Evolutionary conservation across 2,888 invertebrate genomes (phyloP), one percentile per base, ranked within the genome.

Genomic region (Actias luna): DNA sequence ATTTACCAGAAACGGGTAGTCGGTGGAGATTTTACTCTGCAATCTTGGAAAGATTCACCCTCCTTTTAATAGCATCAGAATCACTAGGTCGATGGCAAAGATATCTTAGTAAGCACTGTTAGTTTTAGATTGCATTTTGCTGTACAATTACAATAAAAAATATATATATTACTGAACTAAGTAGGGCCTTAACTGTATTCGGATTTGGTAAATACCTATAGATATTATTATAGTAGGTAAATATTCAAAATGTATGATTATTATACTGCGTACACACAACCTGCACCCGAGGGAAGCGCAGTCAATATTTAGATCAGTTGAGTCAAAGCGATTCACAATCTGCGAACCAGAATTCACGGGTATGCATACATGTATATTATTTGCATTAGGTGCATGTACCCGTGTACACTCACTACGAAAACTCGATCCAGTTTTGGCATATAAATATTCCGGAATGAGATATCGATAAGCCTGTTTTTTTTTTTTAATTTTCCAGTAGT

Each of bases 271-370:
- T 62, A 62, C 57, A 42, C 33, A n/a, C 29, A 55, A 36, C 59
- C 36, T 59, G 50, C 29, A 39, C 59, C 35, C 59, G 16, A 35
- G 63, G 55, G 63, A 68, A 65, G 65, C 64, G 68, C 68, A 75
- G 73, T 71, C 74, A 73, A 79, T 80, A 78, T 79, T 79, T 75
- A 79, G 78, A 78, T 76, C 76, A 73, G 70, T 70, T 65, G 64
- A 69, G 66, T 67, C 66, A 70, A 79, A 77, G 81, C 81, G 82
- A 83, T 83, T 79, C 81, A 81, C 83, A 80, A 80, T 82, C 77
- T 82, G 72, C 67, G 72, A 74, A 71, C 72, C 76, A 70, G 71
- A 71, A 68, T 69, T 72, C 69, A 69, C 66, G 72, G 73, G 72
- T 75, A 74, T 76, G 74, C 78, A 76, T 78, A 77, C 75, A 74